Percentiles rank a stretch among this genome's conserved stretches.
These are phyloP conservation scores for Coilia nasus DNA, from an alignment of 2,797 vertebrate genomes.

Conservation along the genomic window DNA sequence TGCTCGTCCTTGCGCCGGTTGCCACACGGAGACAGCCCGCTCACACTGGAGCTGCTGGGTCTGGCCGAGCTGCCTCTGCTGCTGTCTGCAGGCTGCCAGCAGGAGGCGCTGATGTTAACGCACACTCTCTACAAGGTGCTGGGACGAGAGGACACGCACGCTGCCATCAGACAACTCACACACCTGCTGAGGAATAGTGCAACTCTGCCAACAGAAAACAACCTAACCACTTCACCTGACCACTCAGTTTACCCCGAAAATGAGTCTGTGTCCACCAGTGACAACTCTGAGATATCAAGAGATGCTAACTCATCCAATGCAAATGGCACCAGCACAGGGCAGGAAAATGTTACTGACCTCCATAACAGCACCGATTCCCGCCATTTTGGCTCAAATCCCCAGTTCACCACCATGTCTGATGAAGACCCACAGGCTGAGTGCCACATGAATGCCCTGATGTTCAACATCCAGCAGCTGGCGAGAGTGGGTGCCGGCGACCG, in stretches of 20 bases:
- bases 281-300: not conserved
- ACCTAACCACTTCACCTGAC: not conserved
- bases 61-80: constrained; percentile 80
- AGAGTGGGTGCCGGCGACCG: not conserved
- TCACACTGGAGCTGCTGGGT: constrained; percentile 75
- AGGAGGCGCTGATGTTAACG: constrained; percentile 67
- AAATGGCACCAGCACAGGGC: not conserved
- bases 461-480: constrained; percentile 73
- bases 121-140: constrained; percentile 68
- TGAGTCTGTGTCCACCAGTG: constrained; percentile 29
- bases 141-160: constrained; percentile 65
- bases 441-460: constrained; percentile 72
- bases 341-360: not conserved
- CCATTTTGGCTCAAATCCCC: not conserved
- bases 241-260: constrained; percentile 36
- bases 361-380: not conserved
- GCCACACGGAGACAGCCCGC: constrained; percentile 69
- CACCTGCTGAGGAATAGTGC: not conserved
- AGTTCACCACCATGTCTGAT: constrained; percentile 31
- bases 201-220: not conserved
- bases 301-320: not conserved
- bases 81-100: constrained; percentile 71
- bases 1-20: constrained; percentile 70
- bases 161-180: constrained; percentile 64
- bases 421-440: constrained; percentile 33